These are phyloP conservation scores for Pelodytes ibericus DNA, from an alignment of 2,797 vertebrate genomes.

Conservation along the genomic window DNA sequence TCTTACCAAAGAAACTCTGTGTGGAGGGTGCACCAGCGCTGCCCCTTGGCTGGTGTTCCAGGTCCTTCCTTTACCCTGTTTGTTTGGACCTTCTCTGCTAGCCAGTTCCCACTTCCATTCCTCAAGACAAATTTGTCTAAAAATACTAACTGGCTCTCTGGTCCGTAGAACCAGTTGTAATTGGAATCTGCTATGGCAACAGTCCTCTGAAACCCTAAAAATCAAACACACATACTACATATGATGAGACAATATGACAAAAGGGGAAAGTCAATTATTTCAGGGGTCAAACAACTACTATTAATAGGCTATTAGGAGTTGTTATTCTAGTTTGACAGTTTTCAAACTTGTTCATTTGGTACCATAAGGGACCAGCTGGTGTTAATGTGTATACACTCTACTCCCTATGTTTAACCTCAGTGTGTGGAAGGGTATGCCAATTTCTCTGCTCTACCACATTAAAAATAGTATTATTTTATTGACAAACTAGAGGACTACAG, in stretches of 20 bases:
- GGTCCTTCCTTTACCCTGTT: conserved; percentile 89
- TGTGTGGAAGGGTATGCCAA: too few species aligned
- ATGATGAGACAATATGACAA: background rate
- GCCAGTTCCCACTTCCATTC: conserved; percentile 97
- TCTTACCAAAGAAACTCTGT: conserved; percentile 97
- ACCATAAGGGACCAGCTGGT: too few species aligned
- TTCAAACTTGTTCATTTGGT: too few species aligned
- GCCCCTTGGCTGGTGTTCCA: conserved; percentile 90
- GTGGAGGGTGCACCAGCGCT: conserved; percentile 97
- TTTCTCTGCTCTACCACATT: too few species aligned
- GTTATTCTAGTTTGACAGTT: too few species aligned
- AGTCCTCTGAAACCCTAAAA: conserved; percentile 90
- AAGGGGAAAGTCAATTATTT: background rate
- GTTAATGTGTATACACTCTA: too few species aligned
- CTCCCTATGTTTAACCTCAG: too few species aligned
- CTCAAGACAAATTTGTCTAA: conserved; percentile 94
- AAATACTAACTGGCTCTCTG: conserved; percentile 97
- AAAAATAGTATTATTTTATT: too few species aligned
- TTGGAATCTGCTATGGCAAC: conserved; percentile 97
- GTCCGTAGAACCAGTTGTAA: conserved; percentile 99
- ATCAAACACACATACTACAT: background rate
- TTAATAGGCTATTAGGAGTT: too few species aligned
- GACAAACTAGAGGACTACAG: too few species aligned
- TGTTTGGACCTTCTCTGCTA: conserved; percentile 88
- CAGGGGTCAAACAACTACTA: too few species aligned